phyloP scores from a whole-genome alignment of 2,113 vertebrate genomes.

The Oreotrochilus melanogaster region DNA sequence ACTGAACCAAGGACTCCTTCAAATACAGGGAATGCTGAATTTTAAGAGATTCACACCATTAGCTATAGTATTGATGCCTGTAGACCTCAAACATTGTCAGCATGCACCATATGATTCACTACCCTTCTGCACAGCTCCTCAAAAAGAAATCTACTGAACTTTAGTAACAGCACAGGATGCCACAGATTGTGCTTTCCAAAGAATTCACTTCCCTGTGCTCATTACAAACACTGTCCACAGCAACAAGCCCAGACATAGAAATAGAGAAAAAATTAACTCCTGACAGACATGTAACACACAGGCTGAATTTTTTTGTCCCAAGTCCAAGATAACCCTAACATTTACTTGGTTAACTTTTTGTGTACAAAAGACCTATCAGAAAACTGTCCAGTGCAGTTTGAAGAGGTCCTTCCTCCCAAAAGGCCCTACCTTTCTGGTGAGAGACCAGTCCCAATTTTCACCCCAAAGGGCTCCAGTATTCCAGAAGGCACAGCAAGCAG shows the following conservation, averaged over 20 bases:
- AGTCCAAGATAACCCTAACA: background rate
- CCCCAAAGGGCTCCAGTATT: background rate
- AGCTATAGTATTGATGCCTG: background rate
- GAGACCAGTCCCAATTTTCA: background rate
- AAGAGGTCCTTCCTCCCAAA: background rate
- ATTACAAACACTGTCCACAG: background rate
- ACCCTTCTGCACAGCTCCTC: background rate
- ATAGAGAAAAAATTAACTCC: background rate
- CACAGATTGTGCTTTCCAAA: background rate
- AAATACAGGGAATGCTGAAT: background rate
- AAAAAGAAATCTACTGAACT: background rate
- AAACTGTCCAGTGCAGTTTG: background rate
- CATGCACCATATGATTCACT: background rate
- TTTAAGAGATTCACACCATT: background rate
- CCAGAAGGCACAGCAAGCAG: background rate
- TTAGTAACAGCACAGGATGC: background rate
- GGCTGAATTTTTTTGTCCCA: background rate
- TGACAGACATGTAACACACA: background rate
- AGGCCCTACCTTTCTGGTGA: background rate
- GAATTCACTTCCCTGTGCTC: background rate
- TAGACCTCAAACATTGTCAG: background rate
- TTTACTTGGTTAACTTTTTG: background rate
- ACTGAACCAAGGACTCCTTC: background rate
- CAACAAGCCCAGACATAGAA: background rate
- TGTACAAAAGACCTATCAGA: background rate